Conservation (phyloP, 2,797 vertebrate genomes). For the Rhinophrynus dorsalis region DNA sequence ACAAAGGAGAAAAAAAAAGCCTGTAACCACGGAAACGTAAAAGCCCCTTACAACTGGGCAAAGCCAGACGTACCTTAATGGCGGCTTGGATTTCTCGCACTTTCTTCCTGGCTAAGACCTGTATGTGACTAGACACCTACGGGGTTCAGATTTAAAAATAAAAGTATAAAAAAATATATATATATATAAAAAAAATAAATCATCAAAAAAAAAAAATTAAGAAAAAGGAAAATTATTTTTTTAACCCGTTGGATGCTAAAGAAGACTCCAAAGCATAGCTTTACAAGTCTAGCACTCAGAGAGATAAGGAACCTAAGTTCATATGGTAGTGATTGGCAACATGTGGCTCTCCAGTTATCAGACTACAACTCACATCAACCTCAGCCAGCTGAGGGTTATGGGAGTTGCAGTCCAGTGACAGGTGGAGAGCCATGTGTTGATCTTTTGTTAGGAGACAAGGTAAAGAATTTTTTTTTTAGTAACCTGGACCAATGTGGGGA, state of each 20-base stretch:
- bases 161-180: constrained; percentile 64
- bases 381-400: too few species aligned
- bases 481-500: neutral
- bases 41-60: constrained; percentile 97
- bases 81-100: constrained; percentile 99
- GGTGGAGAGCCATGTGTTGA: too few species aligned
- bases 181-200: constrained; percentile 58
- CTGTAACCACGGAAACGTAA: constrained; percentile 99
- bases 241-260: too few species aligned
- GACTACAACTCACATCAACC: too few species aligned
- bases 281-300: too few species aligned
- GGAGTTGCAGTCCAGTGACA: too few species aligned
- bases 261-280: too few species aligned
- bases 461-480: constrained; percentile 56
- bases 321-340: too few species aligned
- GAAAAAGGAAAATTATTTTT: constrained; percentile 75
- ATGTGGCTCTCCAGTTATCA: too few species aligned
- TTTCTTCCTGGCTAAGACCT: constrained; percentile 99
- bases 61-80: constrained; percentile 99
- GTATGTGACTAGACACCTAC: constrained; percentile 99
- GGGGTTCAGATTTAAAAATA: constrained; percentile 80
- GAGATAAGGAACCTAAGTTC: too few species aligned
- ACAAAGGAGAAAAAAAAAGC: constrained; percentile 79
- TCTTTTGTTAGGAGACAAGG: too few species aligned
- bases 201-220: constrained; percentile 70